phyloP scores from a whole-genome alignment of 2,797 vertebrate species.

The Eulemur coronatus region DNA sequence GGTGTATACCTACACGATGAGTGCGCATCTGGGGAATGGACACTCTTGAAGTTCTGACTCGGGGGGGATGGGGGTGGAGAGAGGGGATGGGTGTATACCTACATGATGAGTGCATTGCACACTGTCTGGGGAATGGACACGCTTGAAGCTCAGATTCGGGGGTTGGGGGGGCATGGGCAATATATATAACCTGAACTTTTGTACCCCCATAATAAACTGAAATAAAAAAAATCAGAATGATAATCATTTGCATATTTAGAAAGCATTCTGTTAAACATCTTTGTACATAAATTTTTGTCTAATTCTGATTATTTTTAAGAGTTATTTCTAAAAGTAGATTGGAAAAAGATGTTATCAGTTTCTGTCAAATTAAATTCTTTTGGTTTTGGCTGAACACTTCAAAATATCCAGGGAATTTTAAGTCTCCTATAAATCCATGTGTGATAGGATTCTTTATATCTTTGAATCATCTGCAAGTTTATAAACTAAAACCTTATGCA shows the following conservation, averaged over 20 bases:
- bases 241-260: background rate
- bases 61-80: no score
- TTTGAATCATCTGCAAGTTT: background rate
- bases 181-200: no score
- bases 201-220: no score
- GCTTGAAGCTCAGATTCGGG: no score
- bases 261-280: background rate
- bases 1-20: no score
- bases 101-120: no score
- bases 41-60: no score
- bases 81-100: no score
- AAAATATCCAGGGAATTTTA: background rate
- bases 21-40: no score
- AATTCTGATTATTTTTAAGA: constrained; percentile 5
- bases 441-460: background rate
- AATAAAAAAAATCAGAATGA: background rate
- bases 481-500: background rate
- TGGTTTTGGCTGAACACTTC: background rate
- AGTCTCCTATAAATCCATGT: background rate
- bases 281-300: background rate
- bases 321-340: background rate
- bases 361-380: constrained; percentile 3
- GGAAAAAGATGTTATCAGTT: background rate
- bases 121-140: no score
- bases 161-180: no score